Evolutionary conservation across 1,140 invertebrate species (phyloP).

Genomic region (Drosophila repletoides): DNA sequence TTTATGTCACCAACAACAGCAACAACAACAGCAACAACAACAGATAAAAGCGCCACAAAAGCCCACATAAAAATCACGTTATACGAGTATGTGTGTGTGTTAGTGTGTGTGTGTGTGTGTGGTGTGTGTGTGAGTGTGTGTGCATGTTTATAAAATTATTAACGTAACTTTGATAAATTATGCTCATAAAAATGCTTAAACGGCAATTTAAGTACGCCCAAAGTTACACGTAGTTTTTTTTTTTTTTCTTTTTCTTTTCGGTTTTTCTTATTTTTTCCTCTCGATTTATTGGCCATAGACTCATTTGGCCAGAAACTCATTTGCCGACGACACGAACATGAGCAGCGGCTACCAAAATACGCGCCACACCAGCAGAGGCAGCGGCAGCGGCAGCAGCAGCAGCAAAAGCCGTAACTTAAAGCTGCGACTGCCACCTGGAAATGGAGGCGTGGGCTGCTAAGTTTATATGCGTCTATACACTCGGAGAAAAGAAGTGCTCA

Average conservation of each 20-base stretch:
- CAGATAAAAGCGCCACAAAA: constrained; percentile 9
- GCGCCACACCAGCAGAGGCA: constrained; percentile 35
- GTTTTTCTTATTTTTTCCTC: constrained; percentile 16
- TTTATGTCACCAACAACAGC: constrained; percentile 56
- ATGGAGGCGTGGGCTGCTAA: constrained; percentile 22
- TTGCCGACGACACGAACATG: constrained; percentile 49
- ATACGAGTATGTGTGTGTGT: not conserved
- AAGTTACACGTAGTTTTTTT: constrained; percentile 48
- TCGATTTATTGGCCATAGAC: constrained; percentile 72
- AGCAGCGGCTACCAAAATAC: constrained; percentile 72
- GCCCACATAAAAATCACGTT: constrained; percentile 3
- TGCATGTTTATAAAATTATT: constrained; percentile 60
- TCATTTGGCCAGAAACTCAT: constrained; percentile 68
- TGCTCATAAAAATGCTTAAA: constrained; percentile 79
- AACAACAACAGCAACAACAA: constrained; percentile 10
- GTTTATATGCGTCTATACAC: not conserved
- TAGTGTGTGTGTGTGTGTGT: not conserved
- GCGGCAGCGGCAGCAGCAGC: constrained; percentile 19
- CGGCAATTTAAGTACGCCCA: constrained; percentile 79
- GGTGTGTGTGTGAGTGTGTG: constrained; percentile 1
- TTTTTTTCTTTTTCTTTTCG: constrained; percentile 13
- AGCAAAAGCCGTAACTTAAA: constrained; percentile 36
- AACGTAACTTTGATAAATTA: constrained; percentile 79
- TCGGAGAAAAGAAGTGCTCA: too few relatives aligned
- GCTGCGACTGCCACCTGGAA: constrained; percentile 33